Percentiles rank a stretch among this genome's conserved stretches.
phyloP scores from a whole-genome alignment of 2,888 invertebrate genomes.

The Morpho achilles region DNA sequence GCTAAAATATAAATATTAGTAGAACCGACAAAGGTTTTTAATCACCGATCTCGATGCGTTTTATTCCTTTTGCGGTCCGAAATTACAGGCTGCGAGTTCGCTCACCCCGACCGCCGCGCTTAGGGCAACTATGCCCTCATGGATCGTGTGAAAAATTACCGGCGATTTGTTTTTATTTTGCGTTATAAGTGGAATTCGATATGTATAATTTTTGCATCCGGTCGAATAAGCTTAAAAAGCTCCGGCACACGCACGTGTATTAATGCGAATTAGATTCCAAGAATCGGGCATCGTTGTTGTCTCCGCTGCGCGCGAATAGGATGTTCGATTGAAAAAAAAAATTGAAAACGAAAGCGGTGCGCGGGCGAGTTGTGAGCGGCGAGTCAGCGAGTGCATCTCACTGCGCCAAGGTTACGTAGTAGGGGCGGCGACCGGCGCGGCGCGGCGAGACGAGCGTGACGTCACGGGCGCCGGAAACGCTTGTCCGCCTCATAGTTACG shows the following conservation, averaged over 20 bases:
- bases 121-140: slow-evolving; percentile 72
- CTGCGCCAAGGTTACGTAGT: slow-evolving; percentile 63
- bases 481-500: slow-evolving; percentile 73
- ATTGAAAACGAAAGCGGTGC: slow-evolving; percentile 62
- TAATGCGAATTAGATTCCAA: slow-evolving; percentile 22
- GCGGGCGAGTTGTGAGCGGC: slow-evolving; percentile 28
- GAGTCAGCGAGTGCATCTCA: slow-evolving; percentile 33
- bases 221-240: slow-evolving; percentile 40
- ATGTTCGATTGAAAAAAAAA: slow-evolving; percentile 45
- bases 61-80: slow-evolving; percentile 78
- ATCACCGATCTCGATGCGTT: slow-evolving; percentile 74
- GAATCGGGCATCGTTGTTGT: slow-evolving; percentile 29
- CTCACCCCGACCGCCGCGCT: slow-evolving; percentile 71
- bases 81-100: slow-evolving; percentile 77
- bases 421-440: slow-evolving; percentile 66
- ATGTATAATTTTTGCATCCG: slow-evolving; percentile 68
- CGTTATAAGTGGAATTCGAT: slow-evolving; percentile 69
- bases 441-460: slow-evolving; percentile 60
- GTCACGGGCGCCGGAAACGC: slow-evolving; percentile 78
- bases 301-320: slow-evolving; percentile 30
- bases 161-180: slow-evolving; percentile 68
- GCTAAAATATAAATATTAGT: slow-evolving; percentile 80
- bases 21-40: slow-evolving; percentile 80
- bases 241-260: slow-evolving; percentile 21
- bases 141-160: slow-evolving; percentile 78